Base-by-base conservation (phyloP, 2,113 vertebrate species). In the Lepidothrix coronata region DNA sequence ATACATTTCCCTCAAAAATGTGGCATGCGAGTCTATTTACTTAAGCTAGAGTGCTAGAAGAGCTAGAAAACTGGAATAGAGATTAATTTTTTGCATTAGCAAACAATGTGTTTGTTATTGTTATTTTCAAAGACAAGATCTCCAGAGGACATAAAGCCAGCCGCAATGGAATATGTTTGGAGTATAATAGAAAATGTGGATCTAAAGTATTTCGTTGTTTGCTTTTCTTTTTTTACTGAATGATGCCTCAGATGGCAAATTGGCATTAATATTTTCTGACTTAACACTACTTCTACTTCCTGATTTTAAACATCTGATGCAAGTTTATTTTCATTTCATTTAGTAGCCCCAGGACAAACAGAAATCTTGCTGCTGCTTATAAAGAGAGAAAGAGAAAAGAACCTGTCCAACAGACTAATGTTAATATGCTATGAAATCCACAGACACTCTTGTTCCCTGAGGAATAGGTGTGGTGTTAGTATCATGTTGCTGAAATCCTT, bases 251-350 rank as follows among this genome's bases (percentile, higher is more conserved):
- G 17, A 48, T 49, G 41, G 11, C 48, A 96, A 96, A 75, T 70
- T 85, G 5, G 27, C 17, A 85, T 88, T 95, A 90, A 96, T 90
- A 73, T 90, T 94, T 93, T 95, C 59, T 95, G 93, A 90, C 82
- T 85, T 91, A 37, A 63, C 27, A 62, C 71, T 88, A 35, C n/a
- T 82, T 93, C 58, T 73, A 44, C 55, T 71, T 89, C 65, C 39
- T 82, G 72, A 90, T 83, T 91, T 93, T 80, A 70, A 80, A 58
- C 75, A 91, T 83, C 35, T 77, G 63, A 90, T 91, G 39, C 13
- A 83, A 83, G 35, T 77, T 94, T 85, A 77, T 93, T 91, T 97
- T 95, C 39, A 80, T 93, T 76, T 90, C 61, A 77, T 83, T 91
- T 91, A 46, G 44, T 94, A 88, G 55, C 94, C 75, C 8, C 17